Evolutionary conservation across 2,113 vertebrate genomes (phyloP).

Genomic region (Engystomops pustulosus): DNA sequence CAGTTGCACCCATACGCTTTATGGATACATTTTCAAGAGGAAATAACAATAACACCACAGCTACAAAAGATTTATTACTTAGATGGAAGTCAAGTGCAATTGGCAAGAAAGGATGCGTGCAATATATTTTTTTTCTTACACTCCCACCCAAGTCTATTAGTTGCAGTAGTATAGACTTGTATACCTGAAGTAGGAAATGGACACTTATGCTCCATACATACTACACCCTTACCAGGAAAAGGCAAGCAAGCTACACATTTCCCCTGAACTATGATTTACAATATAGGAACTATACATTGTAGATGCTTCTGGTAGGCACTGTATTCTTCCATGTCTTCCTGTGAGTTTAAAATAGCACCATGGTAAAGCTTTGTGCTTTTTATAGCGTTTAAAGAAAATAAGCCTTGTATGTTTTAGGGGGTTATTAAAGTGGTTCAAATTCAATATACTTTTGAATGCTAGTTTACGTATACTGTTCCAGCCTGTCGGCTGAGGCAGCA

Average conservation of each 20-base stretch:
- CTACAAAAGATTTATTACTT: too few species aligned
- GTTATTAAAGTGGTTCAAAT: too few species aligned
- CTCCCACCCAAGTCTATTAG: background rate
- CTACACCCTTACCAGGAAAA: background rate
- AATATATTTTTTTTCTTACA: background rate
- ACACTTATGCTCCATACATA: background rate
- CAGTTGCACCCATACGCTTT: too few species aligned
- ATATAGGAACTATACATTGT: background rate
- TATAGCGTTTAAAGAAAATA: background rate
- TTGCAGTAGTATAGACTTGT: background rate
- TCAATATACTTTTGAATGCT: too few species aligned
- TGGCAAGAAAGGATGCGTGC: background rate
- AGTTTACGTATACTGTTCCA: too few species aligned
- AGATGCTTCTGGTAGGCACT: background rate
- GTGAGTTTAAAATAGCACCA: background rate
- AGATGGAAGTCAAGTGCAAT: too few species aligned
- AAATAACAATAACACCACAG: too few species aligned
- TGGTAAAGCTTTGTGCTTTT: background rate
- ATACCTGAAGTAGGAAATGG: background rate
- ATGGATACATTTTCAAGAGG: too few species aligned
- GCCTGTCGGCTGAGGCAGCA: too few species aligned
- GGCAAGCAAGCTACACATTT: background rate
- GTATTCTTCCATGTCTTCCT: slow-evolving; percentile 8
- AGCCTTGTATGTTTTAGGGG: too few species aligned
- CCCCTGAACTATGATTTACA: background rate